Evolutionary conservation across 92 coral and sea anemone species (phyloP), one percentile per base, ranked within the genome.

Genomic region (Palythoa grandiflora): DNA sequence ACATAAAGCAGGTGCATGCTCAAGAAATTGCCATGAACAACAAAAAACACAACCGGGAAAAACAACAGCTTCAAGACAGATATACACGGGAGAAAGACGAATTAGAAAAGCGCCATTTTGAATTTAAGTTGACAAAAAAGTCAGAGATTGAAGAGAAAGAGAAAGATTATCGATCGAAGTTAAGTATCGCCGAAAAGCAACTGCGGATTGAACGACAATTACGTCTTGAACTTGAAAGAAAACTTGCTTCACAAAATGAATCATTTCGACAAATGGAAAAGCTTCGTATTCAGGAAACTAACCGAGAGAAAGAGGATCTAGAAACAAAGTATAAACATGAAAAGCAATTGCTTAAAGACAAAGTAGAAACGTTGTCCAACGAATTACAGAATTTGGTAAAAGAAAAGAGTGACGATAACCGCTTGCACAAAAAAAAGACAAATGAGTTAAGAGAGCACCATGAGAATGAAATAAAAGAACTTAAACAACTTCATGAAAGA

Each of bases 191-290:
- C 61, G 61, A 55, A 17, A 17, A 55, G 16, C 61, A 55, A 7
- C 17, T 55, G 61, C 61, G 61, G 9, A 55, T 0, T 9, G 61
- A 55, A 55, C 61, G 61, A 55, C 61, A 55, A 55, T 55, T 55
- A 9, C 61, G 61, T 55, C 1, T 55, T 11, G 61, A 55, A 11
- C 61, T 55, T 55, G 61, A 55, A 55, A 80, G 73, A 47, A 65
- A 80, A 15, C 59, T 80, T 44, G 38, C n/a, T 39, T 80, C 59
- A 40, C 85, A 63, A 48, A n/a, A 61, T 10, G 74, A 80, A 39
- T 20, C 57, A 44, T 61, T 80, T 4, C 38, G 38, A 3, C 74
- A 28, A 63, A 51, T 9, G 15, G 21, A 39, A 66, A 80, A 19
- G 2, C 16, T 60, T 61, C 19, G 52, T 57, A 21, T 40, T 13